phyloP scores from a whole-genome alignment of 2,113 vertebrate genomes.

The Ibidorhyncha struthersii region DNA sequence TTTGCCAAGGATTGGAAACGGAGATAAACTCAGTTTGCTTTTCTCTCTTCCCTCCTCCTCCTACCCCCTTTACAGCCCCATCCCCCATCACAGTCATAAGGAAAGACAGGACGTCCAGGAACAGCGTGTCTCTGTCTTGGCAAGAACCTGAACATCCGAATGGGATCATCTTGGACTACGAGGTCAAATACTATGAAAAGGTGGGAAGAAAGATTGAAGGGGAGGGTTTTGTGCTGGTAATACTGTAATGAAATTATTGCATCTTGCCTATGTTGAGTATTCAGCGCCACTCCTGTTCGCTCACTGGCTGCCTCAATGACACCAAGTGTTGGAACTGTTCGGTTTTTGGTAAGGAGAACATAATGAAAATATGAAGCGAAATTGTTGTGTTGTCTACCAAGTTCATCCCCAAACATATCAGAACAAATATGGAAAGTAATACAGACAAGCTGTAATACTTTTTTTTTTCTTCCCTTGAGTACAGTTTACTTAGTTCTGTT shows the following conservation, averaged over 20 bases:
- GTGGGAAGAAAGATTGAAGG: slow-evolving; percentile 73
- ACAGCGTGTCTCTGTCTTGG: slow-evolving; percentile 94
- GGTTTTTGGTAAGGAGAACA: not conserved
- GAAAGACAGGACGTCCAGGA: slow-evolving; percentile 93
- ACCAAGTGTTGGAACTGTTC: not conserved
- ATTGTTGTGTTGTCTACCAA: not conserved
- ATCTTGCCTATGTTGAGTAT: not conserved
- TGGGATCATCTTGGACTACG: slow-evolving; percentile 97
- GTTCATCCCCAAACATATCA: not conserved
- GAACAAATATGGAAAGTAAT: not conserved
- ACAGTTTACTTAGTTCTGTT: not conserved
- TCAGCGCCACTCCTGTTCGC: not conserved
- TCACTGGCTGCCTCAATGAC: not conserved
- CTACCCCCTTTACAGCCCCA: slow-evolving; percentile 80
- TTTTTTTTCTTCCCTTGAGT: not conserved
- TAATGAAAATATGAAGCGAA: not conserved
- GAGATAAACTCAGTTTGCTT: slow-evolving; percentile 58
- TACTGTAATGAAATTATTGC: not conserved
- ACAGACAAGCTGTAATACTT: not conserved
- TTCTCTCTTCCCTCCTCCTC: not conserved
- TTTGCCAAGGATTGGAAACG: slow-evolving; percentile 33
- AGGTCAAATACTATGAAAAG: slow-evolving; percentile 99
- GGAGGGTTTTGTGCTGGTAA: not conserved
- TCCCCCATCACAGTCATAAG: slow-evolving; percentile 89
- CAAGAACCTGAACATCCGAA: slow-evolving; percentile 95